Evolutionary conservation across 23 tunicate genomes (phyloP).

Genomic region (Trididemnum nubilum): DNA sequence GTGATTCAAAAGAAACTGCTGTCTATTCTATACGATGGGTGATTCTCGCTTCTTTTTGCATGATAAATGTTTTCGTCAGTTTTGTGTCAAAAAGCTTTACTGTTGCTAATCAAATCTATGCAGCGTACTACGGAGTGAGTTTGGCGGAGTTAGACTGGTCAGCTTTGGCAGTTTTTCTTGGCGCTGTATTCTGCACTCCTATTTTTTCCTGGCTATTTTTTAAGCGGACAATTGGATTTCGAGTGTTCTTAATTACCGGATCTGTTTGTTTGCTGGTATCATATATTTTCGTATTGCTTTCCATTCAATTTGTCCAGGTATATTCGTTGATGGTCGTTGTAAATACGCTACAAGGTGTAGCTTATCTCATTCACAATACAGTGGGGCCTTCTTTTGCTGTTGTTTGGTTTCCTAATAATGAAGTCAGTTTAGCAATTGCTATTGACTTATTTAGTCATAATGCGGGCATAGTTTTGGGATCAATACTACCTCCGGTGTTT

Average conservation of each 20-base stretch:
- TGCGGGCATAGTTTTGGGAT: background rate
- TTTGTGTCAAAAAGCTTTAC: background rate
- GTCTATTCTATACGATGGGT: conserved; percentile 8
- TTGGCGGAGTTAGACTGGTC: background rate
- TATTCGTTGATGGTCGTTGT: background rate
- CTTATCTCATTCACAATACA: background rate
- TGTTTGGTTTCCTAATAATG: background rate
- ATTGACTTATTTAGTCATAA: background rate
- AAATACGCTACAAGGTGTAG: background rate
- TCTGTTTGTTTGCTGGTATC: background rate
- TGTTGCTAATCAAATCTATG: background rate
- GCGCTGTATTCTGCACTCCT: background rate
- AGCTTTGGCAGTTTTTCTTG: background rate
- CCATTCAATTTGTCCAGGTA: background rate
- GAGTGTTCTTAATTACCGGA: background rate
- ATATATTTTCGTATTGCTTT: too few relatives aligned
- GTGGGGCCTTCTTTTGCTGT: background rate
- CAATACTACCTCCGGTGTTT: background rate
- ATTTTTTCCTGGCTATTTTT: background rate
- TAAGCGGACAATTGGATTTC: background rate
- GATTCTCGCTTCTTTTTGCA: background rate
- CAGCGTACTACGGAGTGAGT: background rate
- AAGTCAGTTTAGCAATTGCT: background rate
- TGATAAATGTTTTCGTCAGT: background rate
- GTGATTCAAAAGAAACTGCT: background rate